These are phyloP conservation scores for Pteronura brasiliensis DNA, from an alignment of 2,113 vertebrate genomes.

Conservation along the genomic window DNA sequence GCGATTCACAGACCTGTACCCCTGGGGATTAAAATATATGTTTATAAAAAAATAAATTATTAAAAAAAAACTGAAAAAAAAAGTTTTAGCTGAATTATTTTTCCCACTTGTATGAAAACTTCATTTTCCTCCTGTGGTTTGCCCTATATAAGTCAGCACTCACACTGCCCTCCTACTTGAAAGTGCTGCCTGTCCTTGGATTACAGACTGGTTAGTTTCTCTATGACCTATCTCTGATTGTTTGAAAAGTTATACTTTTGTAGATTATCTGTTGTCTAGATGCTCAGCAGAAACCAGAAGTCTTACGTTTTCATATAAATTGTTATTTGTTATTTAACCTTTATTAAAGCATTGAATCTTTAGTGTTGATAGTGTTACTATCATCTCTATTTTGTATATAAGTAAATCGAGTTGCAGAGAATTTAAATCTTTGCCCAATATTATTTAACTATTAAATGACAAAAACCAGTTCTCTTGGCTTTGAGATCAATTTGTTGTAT, in stretches of 20 bases:
- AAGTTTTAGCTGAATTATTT: not conserved
- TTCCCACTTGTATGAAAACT: not conserved
- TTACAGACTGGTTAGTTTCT: not conserved
- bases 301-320: not conserved
- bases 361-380: too few species aligned
- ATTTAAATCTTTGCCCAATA: not conserved
- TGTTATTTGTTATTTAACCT: not conserved
- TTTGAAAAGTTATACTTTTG: not conserved
- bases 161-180: not conserved
- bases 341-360: not conserved
- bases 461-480: not conserved
- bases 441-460: not conserved
- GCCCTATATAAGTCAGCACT: not conserved
- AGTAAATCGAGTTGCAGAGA: not conserved
- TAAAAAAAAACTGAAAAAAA: too few species aligned
- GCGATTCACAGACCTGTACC: too few species aligned
- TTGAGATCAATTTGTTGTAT: not conserved
- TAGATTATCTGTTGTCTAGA: not conserved
- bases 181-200: not conserved
- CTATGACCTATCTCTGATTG: not conserved
- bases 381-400: not conserved
- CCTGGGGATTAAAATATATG: too few species aligned
- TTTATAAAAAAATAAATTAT: too few species aligned
- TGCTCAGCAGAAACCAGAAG: not conserved
- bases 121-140: not conserved